A percentile compares a stretch with the other conserved stretches of the same genome.
Evolutionary conservation across 2,888 invertebrate species (phyloP).

Genomic region (Thereva nobilitata): DNA sequence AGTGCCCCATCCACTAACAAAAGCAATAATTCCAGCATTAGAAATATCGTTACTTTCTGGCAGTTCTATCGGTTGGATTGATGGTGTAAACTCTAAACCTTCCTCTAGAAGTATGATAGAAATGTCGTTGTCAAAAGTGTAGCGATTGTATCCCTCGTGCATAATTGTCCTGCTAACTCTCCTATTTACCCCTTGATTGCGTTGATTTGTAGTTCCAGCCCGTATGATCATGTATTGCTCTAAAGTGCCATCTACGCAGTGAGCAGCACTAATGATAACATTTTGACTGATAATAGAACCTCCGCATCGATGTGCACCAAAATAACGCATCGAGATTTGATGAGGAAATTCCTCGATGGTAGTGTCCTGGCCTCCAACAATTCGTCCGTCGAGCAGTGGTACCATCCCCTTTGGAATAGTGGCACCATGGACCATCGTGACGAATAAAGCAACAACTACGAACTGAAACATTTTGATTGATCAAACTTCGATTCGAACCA

Average conservation of each 20-base stretch:
- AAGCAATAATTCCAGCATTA: conserved; percentile 10
- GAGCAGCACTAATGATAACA: conserved; percentile 61
- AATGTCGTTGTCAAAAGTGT: conserved; percentile 60
- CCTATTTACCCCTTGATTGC: conserved; percentile 27
- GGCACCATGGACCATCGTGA: neutral
- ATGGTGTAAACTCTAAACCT: conserved; percentile 54
- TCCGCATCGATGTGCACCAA: conserved; percentile 60
- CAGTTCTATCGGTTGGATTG: conserved; percentile 53
- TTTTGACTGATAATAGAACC: conserved; percentile 60
- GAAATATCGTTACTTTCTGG: conserved; percentile 33
- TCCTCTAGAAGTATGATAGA: conserved; percentile 60
- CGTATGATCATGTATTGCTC: conserved; percentile 1
- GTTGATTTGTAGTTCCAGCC: conserved; percentile 60
- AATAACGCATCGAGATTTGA: conserved; percentile 38
- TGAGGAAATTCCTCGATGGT: conserved; percentile 39
- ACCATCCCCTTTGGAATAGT: conserved; percentile 26
- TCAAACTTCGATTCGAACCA: neutral
- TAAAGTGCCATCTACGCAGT: conserved; percentile 56
- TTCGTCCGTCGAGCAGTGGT: conserved; percentile 39
- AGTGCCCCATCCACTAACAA: conserved; percentile 40
- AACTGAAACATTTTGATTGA: conserved; percentile 18
- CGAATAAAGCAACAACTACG: conserved; percentile 3
- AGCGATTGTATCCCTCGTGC: conserved; percentile 59
- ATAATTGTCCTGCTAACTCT: neutral
- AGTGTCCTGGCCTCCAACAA: conserved; percentile 42